phyloP scores from a whole-genome alignment of 23 tunicate species.

The Phallusia fumigata region DNA sequence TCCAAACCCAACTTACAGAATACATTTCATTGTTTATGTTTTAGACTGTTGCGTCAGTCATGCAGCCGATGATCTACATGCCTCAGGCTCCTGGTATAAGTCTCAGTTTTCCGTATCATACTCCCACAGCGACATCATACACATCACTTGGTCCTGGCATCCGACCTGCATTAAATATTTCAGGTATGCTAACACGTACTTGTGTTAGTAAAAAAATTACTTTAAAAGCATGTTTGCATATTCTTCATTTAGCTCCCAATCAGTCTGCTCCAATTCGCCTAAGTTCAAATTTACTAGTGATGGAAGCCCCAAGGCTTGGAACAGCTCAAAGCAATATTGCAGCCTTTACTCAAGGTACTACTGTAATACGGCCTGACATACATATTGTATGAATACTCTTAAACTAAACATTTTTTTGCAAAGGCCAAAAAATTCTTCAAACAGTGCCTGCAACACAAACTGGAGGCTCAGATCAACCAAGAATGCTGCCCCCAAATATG shows the following conservation, averaged over 20 bases:
- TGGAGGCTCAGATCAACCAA: slow-evolving; percentile 13
- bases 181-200: slow-evolving; percentile 5
- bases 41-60: slow-evolving; percentile 8
- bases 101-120: slow-evolving; percentile 16
- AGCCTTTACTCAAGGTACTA: slow-evolving; percentile 19
- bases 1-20: neutral
- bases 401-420: neutral
- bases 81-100: slow-evolving; percentile 20
- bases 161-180: slow-evolving; percentile 14
- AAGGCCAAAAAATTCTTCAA: slow-evolving; percentile 6
- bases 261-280: slow-evolving; percentile 15
- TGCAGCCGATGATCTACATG: slow-evolving; percentile 30
- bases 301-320: slow-evolving; percentile 24
- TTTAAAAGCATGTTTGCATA: neutral
- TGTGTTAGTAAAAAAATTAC: neutral
- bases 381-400: neutral
- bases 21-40: neutral
- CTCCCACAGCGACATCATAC: neutral
- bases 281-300: slow-evolving; percentile 3
- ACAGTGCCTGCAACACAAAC: neutral
- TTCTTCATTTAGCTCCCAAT: neutral
- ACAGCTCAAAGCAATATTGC: slow-evolving; percentile 5
- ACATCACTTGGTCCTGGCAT: neutral
- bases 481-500: slow-evolving; percentile 17
- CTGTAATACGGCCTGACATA: neutral